A percentile compares a stretch with the other conserved stretches of the same genome.
These are phyloP conservation scores for Hydropsyche tenuis DNA, from an alignment of 1,140 invertebrate genomes.

Conservation along the genomic window DNA sequence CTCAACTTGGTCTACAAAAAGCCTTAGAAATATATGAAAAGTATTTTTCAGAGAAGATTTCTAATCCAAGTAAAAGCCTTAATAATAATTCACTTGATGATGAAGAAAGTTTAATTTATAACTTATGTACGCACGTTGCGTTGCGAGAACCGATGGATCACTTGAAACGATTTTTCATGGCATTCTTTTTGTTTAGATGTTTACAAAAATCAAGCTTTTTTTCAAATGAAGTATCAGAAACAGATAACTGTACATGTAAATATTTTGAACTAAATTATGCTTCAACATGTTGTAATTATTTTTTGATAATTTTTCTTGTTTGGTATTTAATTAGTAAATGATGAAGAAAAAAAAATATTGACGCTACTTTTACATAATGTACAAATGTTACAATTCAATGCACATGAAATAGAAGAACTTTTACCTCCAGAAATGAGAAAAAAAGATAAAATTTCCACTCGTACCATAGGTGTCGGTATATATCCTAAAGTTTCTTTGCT, in stretches of 20 bases:
- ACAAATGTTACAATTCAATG: conserved; percentile 78
- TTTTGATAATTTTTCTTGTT: neutral
- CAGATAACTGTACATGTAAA: neutral
- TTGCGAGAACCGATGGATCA: conserved; percentile 66
- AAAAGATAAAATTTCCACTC: neutral
- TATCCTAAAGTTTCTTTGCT: conserved; percentile 73
- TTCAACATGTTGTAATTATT: too few relatives aligned
- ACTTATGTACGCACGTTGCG: conserved; percentile 66
- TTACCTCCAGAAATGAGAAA: conserved; percentile 53
- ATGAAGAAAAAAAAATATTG: conserved; percentile 59
- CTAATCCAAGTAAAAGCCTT: too few relatives aligned
- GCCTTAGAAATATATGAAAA: conserved; percentile 57
- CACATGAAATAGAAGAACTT: conserved; percentile 74
- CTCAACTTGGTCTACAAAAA: conserved; percentile 59
- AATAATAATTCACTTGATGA: conserved; percentile 35
- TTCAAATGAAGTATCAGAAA: neutral
- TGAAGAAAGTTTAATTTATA: conserved; percentile 58
- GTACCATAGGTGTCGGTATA: conserved; percentile 69
- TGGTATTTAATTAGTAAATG: conserved; percentile 41
- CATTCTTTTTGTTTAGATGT: conserved; percentile 70
- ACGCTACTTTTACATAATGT: conserved; percentile 68
- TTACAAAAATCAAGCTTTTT: conserved; percentile 64
- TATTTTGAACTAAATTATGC: too few relatives aligned
- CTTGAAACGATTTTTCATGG: conserved; percentile 70
- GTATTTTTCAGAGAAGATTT: conserved; percentile 16